A percentile compares a stretch with the other conserved stretches of the same genome.
These are phyloP conservation scores for Poecilobothrus nobilitatus DNA, from an alignment of 2,888 invertebrate genomes.

Conservation along the genomic window DNA sequence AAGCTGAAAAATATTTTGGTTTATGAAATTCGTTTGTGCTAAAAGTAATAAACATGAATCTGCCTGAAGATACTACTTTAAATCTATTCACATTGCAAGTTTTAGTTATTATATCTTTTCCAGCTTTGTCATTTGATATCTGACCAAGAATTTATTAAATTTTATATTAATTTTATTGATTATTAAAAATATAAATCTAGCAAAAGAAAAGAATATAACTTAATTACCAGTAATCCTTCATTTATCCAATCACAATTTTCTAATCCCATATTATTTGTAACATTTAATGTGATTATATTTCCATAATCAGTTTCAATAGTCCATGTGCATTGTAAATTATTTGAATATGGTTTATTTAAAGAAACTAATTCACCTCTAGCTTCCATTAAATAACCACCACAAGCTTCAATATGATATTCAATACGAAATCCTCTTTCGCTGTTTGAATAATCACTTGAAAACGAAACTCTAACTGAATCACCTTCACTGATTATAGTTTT, in stretches of 20 bases:
- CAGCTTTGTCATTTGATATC: slow-evolving; percentile 57
- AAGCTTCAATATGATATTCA: slow-evolving; percentile 72
- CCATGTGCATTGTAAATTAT: slow-evolving; percentile 65
- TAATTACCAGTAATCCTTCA: slow-evolving; percentile 51
- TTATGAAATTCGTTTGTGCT: slow-evolving; percentile 49
- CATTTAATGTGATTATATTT: slow-evolving; percentile 56
- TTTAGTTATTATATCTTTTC: slow-evolving; percentile 48
- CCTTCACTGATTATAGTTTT: slow-evolving; percentile 29
- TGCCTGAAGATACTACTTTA: slow-evolving; percentile 56
- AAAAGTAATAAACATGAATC: slow-evolving; percentile 62
- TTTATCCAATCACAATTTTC: slow-evolving; percentile 47
- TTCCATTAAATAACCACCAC: slow-evolving; percentile 59
- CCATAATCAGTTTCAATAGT: slow-evolving; percentile 58
- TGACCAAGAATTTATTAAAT: slow-evolving; percentile 19
- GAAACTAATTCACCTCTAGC: slow-evolving; percentile 50
- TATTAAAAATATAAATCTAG: background rate
- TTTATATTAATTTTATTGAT: slow-evolving; percentile 1
- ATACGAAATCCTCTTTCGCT: slow-evolving; percentile 64
- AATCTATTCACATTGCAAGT: slow-evolving; percentile 47
- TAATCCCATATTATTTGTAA: slow-evolving; percentile 55
- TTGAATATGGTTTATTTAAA: slow-evolving; percentile 58
- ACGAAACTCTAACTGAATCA: slow-evolving; percentile 47
- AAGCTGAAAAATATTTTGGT: slow-evolving; percentile 57
- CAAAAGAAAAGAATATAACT: too few species aligned
- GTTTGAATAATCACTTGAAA: slow-evolving; percentile 51